Percentiles rank a stretch among this genome's conserved stretches.
Conservation (phyloP, 2,888 invertebrate genomes). For the Aphidoletes aphidimyza region DNA sequence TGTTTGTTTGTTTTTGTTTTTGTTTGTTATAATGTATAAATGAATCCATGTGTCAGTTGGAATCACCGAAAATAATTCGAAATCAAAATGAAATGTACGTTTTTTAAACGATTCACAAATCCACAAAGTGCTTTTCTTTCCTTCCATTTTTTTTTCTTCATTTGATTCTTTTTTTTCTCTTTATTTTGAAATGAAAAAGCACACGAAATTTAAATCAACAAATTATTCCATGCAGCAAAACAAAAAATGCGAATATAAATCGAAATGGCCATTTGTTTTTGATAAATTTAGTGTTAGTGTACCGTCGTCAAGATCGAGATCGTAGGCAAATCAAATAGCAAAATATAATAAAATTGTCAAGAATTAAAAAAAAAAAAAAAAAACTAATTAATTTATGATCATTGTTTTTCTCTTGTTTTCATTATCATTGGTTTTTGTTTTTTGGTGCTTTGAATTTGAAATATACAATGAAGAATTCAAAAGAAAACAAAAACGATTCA, state of each 20-base stretch:
- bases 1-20: background rate
- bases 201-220: background rate
- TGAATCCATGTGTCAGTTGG: too few species aligned
- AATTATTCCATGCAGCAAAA: background rate
- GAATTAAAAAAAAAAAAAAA: background rate
- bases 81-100: background rate
- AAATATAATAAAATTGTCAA: background rate
- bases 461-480: too few species aligned
- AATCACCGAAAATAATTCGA: background rate
- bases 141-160: background rate
- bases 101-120: constrained; percentile 41
- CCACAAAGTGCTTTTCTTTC: background rate
- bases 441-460: too few species aligned
- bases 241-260: background rate
- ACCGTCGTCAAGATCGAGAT: constrained; percentile 4
- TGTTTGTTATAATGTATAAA: too few species aligned
- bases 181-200: too few species aligned
- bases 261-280: background rate
- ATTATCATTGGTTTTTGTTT: background rate
- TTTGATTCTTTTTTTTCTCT: background rate
- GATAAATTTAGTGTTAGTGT: constrained; percentile 10
- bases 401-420: background rate
- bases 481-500: too few species aligned
- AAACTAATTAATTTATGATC: background rate
- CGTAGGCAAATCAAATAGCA: background rate